Conservation (phyloP, 2,113 vertebrate species). For the Callocephalon fimbriatum region DNA sequence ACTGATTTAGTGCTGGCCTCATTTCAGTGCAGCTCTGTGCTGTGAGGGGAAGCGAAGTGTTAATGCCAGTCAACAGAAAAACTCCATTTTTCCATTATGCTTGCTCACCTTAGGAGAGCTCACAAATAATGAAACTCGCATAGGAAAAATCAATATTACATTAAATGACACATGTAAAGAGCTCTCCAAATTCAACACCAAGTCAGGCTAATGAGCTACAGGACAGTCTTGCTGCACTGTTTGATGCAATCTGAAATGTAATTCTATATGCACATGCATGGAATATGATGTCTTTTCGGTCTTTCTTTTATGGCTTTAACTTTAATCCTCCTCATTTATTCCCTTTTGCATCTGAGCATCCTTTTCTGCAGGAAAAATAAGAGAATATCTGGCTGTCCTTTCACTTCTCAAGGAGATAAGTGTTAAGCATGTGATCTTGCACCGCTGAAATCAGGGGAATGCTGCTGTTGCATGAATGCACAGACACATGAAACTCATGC, state of each 20-base stretch:
- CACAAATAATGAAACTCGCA: constrained; percentile 8
- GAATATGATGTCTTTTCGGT: neutral
- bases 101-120: neutral
- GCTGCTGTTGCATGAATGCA: neutral
- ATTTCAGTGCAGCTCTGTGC: neutral
- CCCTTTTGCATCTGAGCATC: neutral
- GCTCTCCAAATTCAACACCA: neutral
- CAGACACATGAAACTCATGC: neutral
- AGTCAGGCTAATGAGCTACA: constrained; percentile 15
- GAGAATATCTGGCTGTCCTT: neutral
- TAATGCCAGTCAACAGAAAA: neutral
- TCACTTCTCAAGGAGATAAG: neutral
- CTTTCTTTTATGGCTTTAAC: neutral
- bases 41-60: neutral
- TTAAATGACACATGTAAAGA: neutral
- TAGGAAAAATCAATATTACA: constrained; percentile 43
- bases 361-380: neutral
- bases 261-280: neutral
- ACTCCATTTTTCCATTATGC: neutral
- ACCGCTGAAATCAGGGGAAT: neutral
- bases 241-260: neutral
- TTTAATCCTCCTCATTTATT: neutral
- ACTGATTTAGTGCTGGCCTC: neutral
- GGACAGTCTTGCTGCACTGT: neutral
- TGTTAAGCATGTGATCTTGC: neutral